Conservation (phyloP, 2,113 vertebrate species). For the Scomber scombrus region DNA sequence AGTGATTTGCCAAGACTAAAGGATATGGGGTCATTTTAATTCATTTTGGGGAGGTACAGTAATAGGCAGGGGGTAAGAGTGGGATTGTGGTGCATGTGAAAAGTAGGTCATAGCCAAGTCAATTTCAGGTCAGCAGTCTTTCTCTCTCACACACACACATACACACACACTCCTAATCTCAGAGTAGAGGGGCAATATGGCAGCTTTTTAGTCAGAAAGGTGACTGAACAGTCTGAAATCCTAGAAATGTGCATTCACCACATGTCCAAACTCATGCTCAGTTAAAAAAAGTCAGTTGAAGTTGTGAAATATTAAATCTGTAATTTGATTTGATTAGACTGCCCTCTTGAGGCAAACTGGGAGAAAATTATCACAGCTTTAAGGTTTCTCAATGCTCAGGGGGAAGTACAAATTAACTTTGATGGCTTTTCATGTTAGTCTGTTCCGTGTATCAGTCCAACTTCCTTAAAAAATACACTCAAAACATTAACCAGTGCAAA, state of each 20-base stretch:
- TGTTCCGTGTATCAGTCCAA: too few relatives aligned
- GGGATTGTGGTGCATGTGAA: conserved; percentile 30
- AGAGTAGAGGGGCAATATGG: neutral
- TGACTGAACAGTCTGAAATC: conserved; percentile 3
- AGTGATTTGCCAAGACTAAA: conserved; percentile 28
- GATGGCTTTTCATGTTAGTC: neutral
- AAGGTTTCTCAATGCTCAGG: neutral
- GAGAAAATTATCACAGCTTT: neutral
- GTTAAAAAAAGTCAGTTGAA: neutral
- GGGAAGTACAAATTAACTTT: neutral
- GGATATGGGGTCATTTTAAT: conserved; percentile 52
- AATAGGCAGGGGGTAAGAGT: conserved; percentile 4
- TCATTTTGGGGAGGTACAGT: conserved; percentile 35
- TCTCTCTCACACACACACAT: neutral
- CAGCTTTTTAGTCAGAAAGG: conserved; percentile 10
- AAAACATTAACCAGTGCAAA: neutral
- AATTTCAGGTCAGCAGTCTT: conserved; percentile 55
- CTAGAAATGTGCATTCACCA: neutral
- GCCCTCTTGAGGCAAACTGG: conserved; percentile 70
- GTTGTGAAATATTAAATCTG: conserved; percentile 23
- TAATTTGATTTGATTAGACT: conserved; percentile 52
- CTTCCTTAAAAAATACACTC: neutral
- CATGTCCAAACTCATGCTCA: neutral
- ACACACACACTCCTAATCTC: conserved; percentile 29
- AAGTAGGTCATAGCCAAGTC: conserved; percentile 66